Base-by-base conservation (phyloP, 2,797 vertebrate species). In the Potorous gilbertii region DNA sequence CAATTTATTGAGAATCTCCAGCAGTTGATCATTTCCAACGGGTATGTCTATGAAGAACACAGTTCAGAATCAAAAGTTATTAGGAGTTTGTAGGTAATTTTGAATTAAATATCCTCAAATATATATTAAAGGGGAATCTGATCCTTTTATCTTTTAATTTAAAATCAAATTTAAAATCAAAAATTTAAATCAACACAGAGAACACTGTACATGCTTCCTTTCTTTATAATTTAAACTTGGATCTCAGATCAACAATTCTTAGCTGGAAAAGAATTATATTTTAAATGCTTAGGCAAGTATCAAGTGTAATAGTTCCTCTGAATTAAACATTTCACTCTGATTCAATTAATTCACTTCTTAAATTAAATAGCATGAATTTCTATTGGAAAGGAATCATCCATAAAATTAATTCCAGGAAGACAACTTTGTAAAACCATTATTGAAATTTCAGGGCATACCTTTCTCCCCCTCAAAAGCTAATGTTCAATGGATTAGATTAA, bases 1-100 rank as follows among this genome's bases (percentile, higher is more conserved):
- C 97, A 99, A 90, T 97, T 99, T 99, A 97, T 97, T 99, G 93
- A 99, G 98, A 57, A 99, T 98, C 94, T 97, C 97, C 54, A 99
- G 98, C 29, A 99, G 98, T 62, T 99, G 99, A 97, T 99, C 99
- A 98, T 98, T 99, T 98, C 99, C 99, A 98, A 99, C 98, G 2
- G 99, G 99, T 52, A 99, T 97, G 95, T 99, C 99, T 99, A 96
- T 90, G 92, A 98, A 98, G 96, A 97, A 96, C 1, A 96, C 40
- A 81, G 40, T 56, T 92, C 46, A 59, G 34, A 87, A 50, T 87
- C 74, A 87, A 40, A 81, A 74, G 1, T 87, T 50, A 3, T 50
- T 50, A 27, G 34, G 14, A 40, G 2, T 90, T 29, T 54, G 54
- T 55, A 55, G 92, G 29, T 6, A 12, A 31, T 55, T 90, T 90